Evolutionary conservation across 2,113 vertebrate species (phyloP).

Genomic region (Leucopsar rothschildi): DNA sequence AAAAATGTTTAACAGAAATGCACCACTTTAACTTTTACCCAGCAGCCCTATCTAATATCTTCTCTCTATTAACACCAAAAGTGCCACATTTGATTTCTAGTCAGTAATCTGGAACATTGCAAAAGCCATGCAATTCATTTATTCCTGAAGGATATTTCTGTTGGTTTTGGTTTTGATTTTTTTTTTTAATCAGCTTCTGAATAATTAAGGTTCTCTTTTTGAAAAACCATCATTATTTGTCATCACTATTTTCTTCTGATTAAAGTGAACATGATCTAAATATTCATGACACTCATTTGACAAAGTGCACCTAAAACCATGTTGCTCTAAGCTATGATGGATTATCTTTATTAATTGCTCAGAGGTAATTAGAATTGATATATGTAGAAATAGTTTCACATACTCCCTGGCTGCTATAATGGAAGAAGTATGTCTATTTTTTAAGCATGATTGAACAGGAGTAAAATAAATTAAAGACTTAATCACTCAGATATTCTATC

Average conservation of each 20-base stretch:
- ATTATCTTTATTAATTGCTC: constrained; percentile 48
- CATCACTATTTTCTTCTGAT: neutral
- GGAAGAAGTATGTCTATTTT: neutral
- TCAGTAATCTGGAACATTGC: neutral
- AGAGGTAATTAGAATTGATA: constrained; percentile 42
- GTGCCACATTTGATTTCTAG: neutral
- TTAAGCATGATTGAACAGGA: constrained; percentile 3
- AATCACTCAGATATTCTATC: constrained; percentile 2
- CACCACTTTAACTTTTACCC: neutral
- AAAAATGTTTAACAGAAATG: neutral
- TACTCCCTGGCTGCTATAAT: neutral
- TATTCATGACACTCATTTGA: constrained; percentile 21
- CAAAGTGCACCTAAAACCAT: neutral
- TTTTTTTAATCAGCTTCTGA: neutral
- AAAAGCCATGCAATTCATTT: neutral
- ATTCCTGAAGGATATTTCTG: neutral
- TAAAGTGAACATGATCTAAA: neutral
- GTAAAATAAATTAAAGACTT: constrained; percentile 32
- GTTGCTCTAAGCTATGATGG: neutral
- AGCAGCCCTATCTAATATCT: neutral
- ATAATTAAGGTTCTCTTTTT: neutral
- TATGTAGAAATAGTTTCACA: neutral
- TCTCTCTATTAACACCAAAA: neutral
- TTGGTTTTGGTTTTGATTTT: neutral
- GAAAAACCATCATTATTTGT: neutral